Conservation (phyloP, 2,113 vertebrate genomes). For the Plotosus lineatus region DNA sequence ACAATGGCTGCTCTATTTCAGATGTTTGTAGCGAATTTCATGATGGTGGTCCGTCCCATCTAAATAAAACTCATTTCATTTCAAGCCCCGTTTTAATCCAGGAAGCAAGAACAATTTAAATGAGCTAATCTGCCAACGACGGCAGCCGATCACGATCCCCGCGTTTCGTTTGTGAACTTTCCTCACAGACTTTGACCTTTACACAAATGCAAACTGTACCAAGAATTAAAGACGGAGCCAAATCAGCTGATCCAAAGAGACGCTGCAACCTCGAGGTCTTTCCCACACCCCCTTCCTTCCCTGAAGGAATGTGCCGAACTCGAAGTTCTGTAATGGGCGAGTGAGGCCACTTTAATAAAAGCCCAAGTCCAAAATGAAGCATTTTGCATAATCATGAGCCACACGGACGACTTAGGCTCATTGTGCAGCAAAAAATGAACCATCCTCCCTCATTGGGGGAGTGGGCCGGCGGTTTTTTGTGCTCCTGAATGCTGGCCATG, state of each 20-base stretch:
- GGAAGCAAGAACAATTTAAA: slow-evolving; percentile 46
- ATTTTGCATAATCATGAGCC: slow-evolving; percentile 57
- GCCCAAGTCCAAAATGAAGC: slow-evolving; percentile 40
- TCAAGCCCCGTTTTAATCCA: slow-evolving; percentile 44
- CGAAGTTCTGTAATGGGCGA: slow-evolving; percentile 55
- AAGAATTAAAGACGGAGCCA: slow-evolving; percentile 61
- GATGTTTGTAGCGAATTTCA: slow-evolving; percentile 15
- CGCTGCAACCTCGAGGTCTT: slow-evolving; percentile 60
- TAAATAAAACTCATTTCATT: slow-evolving; percentile 30
- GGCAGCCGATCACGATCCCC: slow-evolving; percentile 65
- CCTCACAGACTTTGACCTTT: slow-evolving; percentile 66
- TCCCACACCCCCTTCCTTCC: slow-evolving; percentile 67
- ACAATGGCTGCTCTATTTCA: slow-evolving; percentile 24
- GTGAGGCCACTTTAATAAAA: slow-evolving; percentile 51
- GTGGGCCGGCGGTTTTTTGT: slow-evolving; percentile 46
- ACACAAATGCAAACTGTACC: slow-evolving; percentile 69
- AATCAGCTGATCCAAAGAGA: slow-evolving; percentile 65
- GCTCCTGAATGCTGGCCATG: slow-evolving; percentile 40
- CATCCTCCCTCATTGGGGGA: slow-evolving; percentile 44
- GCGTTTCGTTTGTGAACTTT: slow-evolving; percentile 69
- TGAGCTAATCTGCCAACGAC: slow-evolving; percentile 58
- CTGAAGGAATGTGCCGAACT: slow-evolving; percentile 60
- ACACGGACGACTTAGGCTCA: slow-evolving; percentile 40
- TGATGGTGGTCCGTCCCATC: slow-evolving; percentile 46
- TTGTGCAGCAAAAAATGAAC: slow-evolving; percentile 52